Percentiles rank a stretch among this genome's conserved stretches.
These are phyloP conservation scores for Atopsyche davidsoni DNA, from an alignment of 1,140 invertebrate species.

Conservation along the genomic window DNA sequence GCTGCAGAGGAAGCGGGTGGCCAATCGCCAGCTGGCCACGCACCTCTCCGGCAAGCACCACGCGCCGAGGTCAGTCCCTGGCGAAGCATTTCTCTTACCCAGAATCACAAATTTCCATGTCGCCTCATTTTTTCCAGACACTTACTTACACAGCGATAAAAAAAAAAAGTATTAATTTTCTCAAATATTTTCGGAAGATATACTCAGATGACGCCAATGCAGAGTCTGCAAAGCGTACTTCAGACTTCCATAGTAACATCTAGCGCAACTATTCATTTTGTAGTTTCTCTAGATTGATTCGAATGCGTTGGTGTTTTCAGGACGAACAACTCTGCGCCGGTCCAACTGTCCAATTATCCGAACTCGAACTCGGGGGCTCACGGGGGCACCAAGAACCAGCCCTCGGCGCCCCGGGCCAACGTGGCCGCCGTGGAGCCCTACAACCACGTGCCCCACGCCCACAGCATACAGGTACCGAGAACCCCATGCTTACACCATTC, in stretches of 20 bases:
- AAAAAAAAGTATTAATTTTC: too few species aligned
- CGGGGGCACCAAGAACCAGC: constrained; percentile 46
- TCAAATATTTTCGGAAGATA: too few species aligned
- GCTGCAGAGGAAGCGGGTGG: constrained; percentile 76
- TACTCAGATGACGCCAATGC: too few species aligned
- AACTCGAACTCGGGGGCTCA: constrained; percentile 31
- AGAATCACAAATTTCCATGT: too few species aligned
- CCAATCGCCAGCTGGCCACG: constrained; percentile 78
- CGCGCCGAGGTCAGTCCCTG: constrained; percentile 13
- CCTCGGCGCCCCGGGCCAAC: constrained; percentile 56
- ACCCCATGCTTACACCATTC: too few species aligned
- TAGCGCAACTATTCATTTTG: too few species aligned
- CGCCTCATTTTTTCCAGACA: too few species aligned
- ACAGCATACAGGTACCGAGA: constrained; percentile 51
- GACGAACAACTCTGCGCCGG: constrained; percentile 38
- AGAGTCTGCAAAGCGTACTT: too few species aligned
- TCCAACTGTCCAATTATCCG: constrained; percentile 44
- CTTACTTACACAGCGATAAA: too few species aligned
- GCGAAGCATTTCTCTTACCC: too few species aligned
- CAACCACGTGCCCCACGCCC: constrained; percentile 72
- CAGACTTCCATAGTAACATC: too few species aligned
- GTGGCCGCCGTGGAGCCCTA: constrained; percentile 87
- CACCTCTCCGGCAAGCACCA: constrained; percentile 48
- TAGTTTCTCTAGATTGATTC: neutral
- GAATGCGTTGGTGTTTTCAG: constrained; percentile 26